Evolutionary conservation across 2,113 vertebrate species (phyloP).

Genomic region (Mugil cephalus): DNA sequence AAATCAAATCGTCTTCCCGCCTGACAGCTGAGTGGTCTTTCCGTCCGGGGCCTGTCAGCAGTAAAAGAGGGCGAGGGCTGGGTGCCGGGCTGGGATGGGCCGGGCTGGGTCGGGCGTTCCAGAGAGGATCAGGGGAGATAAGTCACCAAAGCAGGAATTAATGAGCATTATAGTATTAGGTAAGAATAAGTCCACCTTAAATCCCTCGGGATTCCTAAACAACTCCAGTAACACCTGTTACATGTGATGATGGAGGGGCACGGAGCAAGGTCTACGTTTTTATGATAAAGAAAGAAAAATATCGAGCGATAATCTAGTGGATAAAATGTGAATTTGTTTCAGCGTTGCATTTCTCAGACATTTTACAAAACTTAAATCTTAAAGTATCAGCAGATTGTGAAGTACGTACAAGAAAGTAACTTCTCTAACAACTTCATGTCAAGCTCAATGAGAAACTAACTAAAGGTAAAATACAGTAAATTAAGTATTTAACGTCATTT

Average conservation of each 20-base stretch:
- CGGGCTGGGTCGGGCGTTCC: constrained; percentile 18
- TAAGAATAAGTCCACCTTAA: constrained; percentile 83
- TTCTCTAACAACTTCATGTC: no score
- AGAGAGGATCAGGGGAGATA: constrained; percentile 70
- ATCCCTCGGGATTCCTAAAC: constrained; percentile 81
- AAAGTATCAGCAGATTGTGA: no score
- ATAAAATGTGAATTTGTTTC: no score
- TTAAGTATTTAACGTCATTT: no score
- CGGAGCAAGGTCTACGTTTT: constrained; percentile 13
- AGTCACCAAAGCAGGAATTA: constrained; percentile 85
- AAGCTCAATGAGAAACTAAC: no score
- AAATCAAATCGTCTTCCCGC: neutral
- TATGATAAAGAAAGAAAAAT: neutral
- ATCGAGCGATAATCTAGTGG: no score
- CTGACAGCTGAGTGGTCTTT: neutral
- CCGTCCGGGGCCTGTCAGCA: constrained; percentile 10
- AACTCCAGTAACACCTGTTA: constrained; percentile 83
- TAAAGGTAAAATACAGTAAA: no score
- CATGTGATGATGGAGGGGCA: constrained; percentile 47
- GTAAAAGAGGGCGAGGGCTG: neutral
- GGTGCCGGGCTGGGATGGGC: constrained; percentile 17
- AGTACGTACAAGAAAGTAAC: no score
- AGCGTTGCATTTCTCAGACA: no score
- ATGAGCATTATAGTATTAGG: constrained; percentile 87
- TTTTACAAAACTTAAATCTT: no score